phyloP scores from a whole-genome alignment of 2,888 invertebrate species.

The Xylophagus ater region DNA sequence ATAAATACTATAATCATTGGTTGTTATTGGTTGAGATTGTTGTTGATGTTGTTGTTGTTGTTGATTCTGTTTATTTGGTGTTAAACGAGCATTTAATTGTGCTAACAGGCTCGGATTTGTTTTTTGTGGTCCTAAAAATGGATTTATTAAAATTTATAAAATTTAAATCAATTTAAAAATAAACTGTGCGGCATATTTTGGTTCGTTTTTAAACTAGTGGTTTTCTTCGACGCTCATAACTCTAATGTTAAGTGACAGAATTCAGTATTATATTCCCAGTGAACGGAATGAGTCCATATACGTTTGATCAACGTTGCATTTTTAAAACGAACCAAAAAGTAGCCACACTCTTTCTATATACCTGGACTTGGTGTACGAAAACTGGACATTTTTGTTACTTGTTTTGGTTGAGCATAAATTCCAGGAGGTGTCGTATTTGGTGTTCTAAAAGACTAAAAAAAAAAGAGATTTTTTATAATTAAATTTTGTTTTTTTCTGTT shows the following conservation, averaged over 20 bases:
- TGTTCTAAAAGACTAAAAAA: slow-evolving; percentile 35
- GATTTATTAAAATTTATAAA: neutral
- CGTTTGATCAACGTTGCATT: no score
- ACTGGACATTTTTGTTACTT: slow-evolving; percentile 37
- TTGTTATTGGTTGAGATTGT: slow-evolving; percentile 16
- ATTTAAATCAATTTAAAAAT: slow-evolving; percentile 1
- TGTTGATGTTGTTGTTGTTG: slow-evolving; percentile 24
- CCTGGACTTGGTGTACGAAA: slow-evolving; percentile 34
- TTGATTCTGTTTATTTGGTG: slow-evolving; percentile 21
- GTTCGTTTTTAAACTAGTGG: no score
- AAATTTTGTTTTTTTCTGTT: no score
- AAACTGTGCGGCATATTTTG: no score
- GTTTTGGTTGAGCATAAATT: slow-evolving; percentile 40
- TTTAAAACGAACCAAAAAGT: no score
- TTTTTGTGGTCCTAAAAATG: slow-evolving; percentile 28
- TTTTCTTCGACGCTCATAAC: no score
- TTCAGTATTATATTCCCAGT: no score
- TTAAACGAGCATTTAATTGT: slow-evolving; percentile 36
- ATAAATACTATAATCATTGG: slow-evolving; percentile 21
- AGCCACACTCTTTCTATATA: slow-evolving; percentile 4
- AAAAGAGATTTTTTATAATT: no score
- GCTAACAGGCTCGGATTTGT: slow-evolving; percentile 38
- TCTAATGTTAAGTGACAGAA: no score
- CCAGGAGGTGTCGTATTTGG: slow-evolving; percentile 29
- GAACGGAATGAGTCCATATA: no score